A percentile compares a stretch with the other conserved stretches of the same genome.
Conservation (phyloP, 1,140 invertebrate genomes). For the Drosophila ohnishii region DNA sequence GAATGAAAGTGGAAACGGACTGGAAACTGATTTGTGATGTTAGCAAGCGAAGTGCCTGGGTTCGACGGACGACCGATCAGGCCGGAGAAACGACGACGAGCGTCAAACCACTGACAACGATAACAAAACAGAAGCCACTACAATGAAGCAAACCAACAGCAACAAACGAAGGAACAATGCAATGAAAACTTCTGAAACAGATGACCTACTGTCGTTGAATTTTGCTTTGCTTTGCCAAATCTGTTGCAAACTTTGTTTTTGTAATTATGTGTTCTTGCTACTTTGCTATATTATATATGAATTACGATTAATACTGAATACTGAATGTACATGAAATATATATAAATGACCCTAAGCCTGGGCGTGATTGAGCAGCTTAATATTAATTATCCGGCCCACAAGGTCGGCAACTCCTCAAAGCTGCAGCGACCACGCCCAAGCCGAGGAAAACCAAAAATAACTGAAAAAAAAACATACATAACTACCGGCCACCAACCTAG, state of each 20-base stretch:
- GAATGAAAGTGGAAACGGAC: slow-evolving; percentile 33
- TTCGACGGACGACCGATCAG: slow-evolving; percentile 26
- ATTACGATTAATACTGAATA: slow-evolving; percentile 64
- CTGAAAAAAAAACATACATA: slow-evolving; percentile 24
- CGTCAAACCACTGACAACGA: slow-evolving; percentile 49
- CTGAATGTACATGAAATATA: slow-evolving; percentile 58
- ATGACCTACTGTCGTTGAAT: slow-evolving; percentile 41
- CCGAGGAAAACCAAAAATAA: slow-evolving; percentile 46
- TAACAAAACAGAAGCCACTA: slow-evolving; percentile 40
- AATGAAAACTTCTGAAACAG: slow-evolving; percentile 33
- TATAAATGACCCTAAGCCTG: slow-evolving; percentile 27
- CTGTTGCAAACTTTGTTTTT: slow-evolving; percentile 53
- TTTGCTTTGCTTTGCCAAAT: slow-evolving; percentile 63
- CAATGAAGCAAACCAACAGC: slow-evolving; percentile 18
- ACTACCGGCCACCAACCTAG: slow-evolving; percentile 19
- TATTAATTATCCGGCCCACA: slow-evolving; percentile 32
- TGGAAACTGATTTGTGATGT: slow-evolving; percentile 78
- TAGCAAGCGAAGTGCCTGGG: slow-evolving; percentile 72
- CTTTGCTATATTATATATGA: slow-evolving; percentile 52
- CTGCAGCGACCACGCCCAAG: slow-evolving; percentile 43
- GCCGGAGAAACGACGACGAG: slow-evolving; percentile 23
- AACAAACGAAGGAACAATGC: slow-evolving; percentile 30
- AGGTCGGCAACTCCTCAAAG: slow-evolving; percentile 54
- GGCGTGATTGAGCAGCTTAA: slow-evolving; percentile 46
- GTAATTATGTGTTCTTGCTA: slow-evolving; percentile 74